These are phyloP conservation scores for Zaprionus ghesquierei DNA, from an alignment of 1,140 invertebrate genomes.

Conservation along the genomic window DNA sequence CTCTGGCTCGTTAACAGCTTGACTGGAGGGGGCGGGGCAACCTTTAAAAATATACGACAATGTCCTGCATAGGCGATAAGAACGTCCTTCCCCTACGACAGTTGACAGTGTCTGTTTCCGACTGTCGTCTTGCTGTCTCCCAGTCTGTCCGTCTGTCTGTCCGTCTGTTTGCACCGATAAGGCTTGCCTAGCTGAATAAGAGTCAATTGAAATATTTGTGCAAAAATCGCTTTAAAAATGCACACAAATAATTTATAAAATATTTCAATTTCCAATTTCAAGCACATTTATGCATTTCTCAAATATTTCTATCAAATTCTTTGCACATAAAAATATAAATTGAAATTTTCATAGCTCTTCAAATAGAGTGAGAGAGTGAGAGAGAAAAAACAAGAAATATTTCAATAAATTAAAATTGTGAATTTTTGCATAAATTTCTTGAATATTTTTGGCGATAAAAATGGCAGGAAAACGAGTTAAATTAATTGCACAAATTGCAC, in stretches of 20 bases:
- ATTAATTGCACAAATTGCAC: background rate
- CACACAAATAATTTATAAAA: background rate
- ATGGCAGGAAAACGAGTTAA: background rate
- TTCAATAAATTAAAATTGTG: background rate
- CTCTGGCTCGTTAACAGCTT: slow-evolving; percentile 65
- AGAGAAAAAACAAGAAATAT: background rate
- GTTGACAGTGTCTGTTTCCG: background rate
- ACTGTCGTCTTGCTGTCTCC: background rate
- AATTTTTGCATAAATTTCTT: background rate
- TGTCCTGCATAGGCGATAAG: slow-evolving; percentile 43
- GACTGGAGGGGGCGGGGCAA: slow-evolving; percentile 54
- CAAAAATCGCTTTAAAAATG: background rate
- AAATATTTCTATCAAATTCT: background rate
- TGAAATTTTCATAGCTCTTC: background rate
- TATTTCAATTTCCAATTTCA: background rate
- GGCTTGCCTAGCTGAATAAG: background rate
- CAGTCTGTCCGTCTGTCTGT: background rate
- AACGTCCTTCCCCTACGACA: background rate
- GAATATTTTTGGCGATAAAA: background rate
- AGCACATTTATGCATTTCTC: background rate
- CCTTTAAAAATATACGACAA: slow-evolving; percentile 27
- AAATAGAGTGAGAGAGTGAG: background rate
- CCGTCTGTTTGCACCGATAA: background rate
- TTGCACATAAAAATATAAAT: background rate
- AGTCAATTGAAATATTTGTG: background rate